Base-by-base conservation (phyloP, 2,888 invertebrate species). In the Calephelis perditalis region DNA sequence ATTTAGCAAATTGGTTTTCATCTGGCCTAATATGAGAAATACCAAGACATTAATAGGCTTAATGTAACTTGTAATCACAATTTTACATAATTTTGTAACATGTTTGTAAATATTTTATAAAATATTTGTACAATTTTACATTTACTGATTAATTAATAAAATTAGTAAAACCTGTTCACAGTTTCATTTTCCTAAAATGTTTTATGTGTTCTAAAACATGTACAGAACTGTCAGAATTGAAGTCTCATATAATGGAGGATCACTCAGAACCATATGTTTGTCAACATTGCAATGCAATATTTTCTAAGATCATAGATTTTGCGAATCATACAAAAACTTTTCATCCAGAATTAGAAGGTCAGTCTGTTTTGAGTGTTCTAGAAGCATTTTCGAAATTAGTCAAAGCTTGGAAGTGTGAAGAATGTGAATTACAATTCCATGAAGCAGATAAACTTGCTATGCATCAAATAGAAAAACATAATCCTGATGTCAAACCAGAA, bases 321-420 rank as follows among this genome's bases (percentile, higher is more conserved):
- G 83, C 80, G 0, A 79, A 84, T 64, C 90, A 90, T 43, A 83
- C 81, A 2, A 87, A 86, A 66, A 81, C 78, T 3, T 74, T 73
- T 2, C 90, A 90, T 52, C 85, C 86, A 0, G 82, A 86, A 61
- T 77, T 86, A 0, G 85, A 84, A 68, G 84, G 84, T 0, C 81
- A 86, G 57, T 82, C 84, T 0, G 86, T 89, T 3, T 66, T 90
- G 46, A 82, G 87, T 60, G 86, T 87, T 2, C 68, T 90, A 0
- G 85, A 87, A 73, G 88, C 89, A 0, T 88, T 88, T 61, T 85
- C 86, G 0, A 83, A 81, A 64, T 65, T 90, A 45, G 82, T 86
- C 0, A 79, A 84, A 66, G 86, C 86, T n/a, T 90, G 90, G 90
- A 90, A 88, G 66, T 90, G 90, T 57, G 86, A 87, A n/a, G 86